Base-by-base conservation (phyloP, 2,113 vertebrate species). In the Catharus bicknelli region DNA sequence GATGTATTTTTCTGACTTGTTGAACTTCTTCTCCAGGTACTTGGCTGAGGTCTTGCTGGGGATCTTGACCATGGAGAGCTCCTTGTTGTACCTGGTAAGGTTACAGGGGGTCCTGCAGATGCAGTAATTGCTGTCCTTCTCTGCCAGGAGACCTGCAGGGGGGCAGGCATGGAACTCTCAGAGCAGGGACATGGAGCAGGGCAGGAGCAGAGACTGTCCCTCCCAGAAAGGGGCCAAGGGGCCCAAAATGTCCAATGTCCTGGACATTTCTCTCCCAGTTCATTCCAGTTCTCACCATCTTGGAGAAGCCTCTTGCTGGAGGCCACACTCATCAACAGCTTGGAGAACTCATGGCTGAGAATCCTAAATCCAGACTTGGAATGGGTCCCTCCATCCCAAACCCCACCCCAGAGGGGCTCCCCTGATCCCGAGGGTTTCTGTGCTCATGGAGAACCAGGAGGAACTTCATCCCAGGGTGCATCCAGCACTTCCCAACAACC, bases 41-140 rank as follows among this genome's bases (percentile, higher is more conserved):
- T 99, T 99, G 83, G 99, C 99, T 0, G 99, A 99, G 2, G 99
- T 99, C 97, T 99, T 99, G 98, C 99, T 99, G 96, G 99, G 99
- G 92, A 99, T 99, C 97, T 99, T 99, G 91, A 99, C 99, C 99
- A 99, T 99, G 97, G 99, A 99, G 80, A 99, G 98, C 97, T 99
- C 99, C 94, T 99, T 99, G 98, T 99, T 99, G 98, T 99, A 99
- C 64, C 99, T 98, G 59, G 99, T 99, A 97, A 99, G 98, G 97
- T 99, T 99, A 95, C 99, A 99, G 29, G 99, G 99, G 3, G 98
- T 99, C 96, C 98, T 98, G 96, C 99, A 99, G 96, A 99, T 97
- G 97, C 99, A 99, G 98, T 97, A 99, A 79, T 95, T 98, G 96
- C 98, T 99, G 97, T 99, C 99, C 95, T 98, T 97, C n/a, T 99